A percentile compares a stretch with the other conserved stretches of the same genome.
phyloP scores from a whole-genome alignment of 1,140 invertebrate genomes.

The Hylaeus volcanicus region DNA sequence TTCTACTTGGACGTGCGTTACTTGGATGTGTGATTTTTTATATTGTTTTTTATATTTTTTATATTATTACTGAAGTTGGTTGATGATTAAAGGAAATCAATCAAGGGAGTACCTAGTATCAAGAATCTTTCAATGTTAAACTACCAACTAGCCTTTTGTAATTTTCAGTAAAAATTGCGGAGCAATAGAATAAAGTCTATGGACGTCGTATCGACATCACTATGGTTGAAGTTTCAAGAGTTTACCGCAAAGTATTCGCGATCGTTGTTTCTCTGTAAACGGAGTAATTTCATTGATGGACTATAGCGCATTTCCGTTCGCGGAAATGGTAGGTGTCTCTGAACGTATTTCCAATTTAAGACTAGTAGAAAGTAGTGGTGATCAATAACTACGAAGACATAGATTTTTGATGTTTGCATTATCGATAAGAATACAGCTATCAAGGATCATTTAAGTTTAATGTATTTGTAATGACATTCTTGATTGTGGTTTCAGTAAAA shows the following conservation, averaged over 20 bases:
- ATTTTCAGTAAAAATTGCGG: neutral
- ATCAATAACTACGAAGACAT: constrained; percentile 7
- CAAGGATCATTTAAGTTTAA: no score
- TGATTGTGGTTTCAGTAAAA: no score
- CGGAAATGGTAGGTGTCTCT: neutral
- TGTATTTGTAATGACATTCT: no score
- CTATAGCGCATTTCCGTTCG: neutral
- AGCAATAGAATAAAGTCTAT: neutral
- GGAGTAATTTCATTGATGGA: constrained; percentile 15
- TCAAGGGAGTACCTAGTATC: no score
- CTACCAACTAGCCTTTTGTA: no score
- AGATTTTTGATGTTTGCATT: neutral
- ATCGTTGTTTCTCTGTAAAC: neutral
- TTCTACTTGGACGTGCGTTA: no score
- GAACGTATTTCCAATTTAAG: neutral
- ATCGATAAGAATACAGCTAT: neutral
- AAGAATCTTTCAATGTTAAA: no score
- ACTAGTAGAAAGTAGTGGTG: neutral
- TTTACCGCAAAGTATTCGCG: neutral
- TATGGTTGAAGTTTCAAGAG: neutral
- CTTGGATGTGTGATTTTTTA: no score
- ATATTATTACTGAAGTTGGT: no score
- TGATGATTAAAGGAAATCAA: no score
- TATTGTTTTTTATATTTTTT: no score
- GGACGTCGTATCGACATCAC: neutral